Conservation (phyloP, 2,113 vertebrate species). For the Felis catus region F.catus_Fca126_mat1.0 CM031416.1:112436501-112437000, state of each 20-base stretch:
- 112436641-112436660: background rate
- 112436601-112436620: background rate
- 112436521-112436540: background rate
- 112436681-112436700: background rate
- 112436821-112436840: background rate
- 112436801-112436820: background rate
- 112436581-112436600: fast-evolving
- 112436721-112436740: background rate
- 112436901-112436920: background rate
- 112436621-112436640: background rate
- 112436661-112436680: background rate
- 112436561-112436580: background rate
- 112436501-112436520: background rate
- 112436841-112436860: background rate
- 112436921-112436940: background rate
- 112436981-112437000: background rate
- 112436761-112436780: background rate
- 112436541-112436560: background rate
- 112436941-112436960: background rate
- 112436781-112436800: background rate
- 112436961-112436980: background rate
- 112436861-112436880: background rate
- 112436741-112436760: background rate
- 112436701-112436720: background rate
- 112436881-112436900: background rate